A percentile compares a stretch with the other conserved stretches of the same genome.
Evolutionary conservation across 92 coral and sea anemone species (phyloP).

Genomic region (Zoanthus solanderi): DNA sequence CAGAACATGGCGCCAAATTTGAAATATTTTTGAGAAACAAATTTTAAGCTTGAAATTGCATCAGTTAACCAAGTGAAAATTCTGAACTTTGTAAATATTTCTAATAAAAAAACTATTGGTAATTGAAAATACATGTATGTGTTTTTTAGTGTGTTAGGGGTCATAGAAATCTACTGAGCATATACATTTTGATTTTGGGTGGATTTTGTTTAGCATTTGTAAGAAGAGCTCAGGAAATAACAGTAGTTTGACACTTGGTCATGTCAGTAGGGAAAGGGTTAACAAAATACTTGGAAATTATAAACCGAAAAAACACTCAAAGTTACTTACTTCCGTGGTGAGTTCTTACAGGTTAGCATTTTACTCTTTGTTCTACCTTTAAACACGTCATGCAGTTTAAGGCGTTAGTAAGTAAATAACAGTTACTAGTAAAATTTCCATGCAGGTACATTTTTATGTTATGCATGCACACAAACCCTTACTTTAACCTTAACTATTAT

Average conservation of each 20-base stretch:
- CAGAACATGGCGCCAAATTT: conserved; percentile 12
- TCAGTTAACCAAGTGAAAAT: not conserved
- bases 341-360: no score
- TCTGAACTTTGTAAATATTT: not conserved
- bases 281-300: not conserved
- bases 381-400: no score
- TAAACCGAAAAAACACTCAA: no score
- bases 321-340: no score
- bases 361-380: no score
- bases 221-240: conserved; percentile 14
- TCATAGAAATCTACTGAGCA: conserved; percentile 28
- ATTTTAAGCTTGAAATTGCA: conserved; percentile 11
- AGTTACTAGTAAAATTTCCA: no score
- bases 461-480: no score
- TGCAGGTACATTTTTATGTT: no score
- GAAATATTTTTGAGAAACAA: not conserved
- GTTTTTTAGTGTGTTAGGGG: not conserved
- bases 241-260: not conserved
- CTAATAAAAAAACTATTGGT: not conserved
- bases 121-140: not conserved
- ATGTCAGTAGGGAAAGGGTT: conserved; percentile 16
- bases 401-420: no score
- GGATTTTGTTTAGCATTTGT: not conserved
- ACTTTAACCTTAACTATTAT: no score
- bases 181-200: conserved; percentile 5